Conservation (phyloP, 2,113 vertebrate genomes). For the Cricetomys ansorgei region DNA sequence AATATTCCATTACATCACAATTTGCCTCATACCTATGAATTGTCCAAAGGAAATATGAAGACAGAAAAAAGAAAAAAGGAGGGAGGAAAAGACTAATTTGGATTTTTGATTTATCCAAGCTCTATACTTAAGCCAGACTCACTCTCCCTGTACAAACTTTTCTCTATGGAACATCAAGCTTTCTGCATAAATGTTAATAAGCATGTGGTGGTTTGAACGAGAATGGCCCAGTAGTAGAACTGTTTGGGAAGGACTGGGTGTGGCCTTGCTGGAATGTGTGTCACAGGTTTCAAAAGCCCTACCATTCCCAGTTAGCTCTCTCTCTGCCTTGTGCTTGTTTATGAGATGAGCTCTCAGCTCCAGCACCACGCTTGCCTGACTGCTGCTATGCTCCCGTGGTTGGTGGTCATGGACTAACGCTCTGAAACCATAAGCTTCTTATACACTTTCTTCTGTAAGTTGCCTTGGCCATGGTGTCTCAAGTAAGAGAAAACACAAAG, state of each 20-base stretch:
- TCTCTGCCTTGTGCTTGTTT: background rate
- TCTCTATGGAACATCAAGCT: background rate
- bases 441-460: background rate
- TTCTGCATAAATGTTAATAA: background rate
- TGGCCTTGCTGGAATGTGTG: background rate
- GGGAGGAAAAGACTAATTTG: background rate
- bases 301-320: background rate
- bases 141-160: background rate
- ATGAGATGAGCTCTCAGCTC: background rate
- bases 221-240: background rate
- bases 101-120: background rate
- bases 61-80: background rate
- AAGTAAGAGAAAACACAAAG: background rate
- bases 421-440: background rate
- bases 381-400: background rate
- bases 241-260: background rate
- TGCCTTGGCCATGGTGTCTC: background rate
- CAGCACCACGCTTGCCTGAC: background rate
- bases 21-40: background rate
- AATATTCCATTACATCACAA: no score
- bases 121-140: background rate
- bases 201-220: background rate
- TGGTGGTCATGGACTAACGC: background rate
- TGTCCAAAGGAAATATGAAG: background rate
- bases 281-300: background rate